Base-by-base conservation (phyloP, 2,113 vertebrate genomes). In the Cephalopholis sonnerati region DNA sequence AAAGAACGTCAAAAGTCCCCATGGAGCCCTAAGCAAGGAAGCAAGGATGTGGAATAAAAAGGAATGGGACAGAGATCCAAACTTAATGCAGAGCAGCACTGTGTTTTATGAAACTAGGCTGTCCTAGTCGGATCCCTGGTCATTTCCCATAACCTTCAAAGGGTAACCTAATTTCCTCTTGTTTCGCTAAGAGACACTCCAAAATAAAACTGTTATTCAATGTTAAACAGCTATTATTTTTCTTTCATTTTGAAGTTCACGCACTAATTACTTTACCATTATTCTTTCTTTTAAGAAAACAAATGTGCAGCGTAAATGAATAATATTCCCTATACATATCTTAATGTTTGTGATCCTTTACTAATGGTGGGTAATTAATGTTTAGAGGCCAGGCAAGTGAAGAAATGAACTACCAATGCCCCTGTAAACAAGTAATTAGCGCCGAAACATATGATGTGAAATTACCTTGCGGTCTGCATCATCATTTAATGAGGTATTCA, bases 321-420 rank as follows among this genome's bases (percentile, higher is more conserved):
- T 55, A 62, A 77, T 68, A 66, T 81, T 66, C 58, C 41, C 55
- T 55, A 32, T 48, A 62, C n/a, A 70, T 74, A 79, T 77, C 64
- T 36, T 64, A 80, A 83, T 83, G 74, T 76, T 67, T 74, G 59
- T 79, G 84, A 87, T 87, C 65, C 82, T 74, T 82, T 61, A 74
- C 80, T 90, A 92, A 90, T 92, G 86, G 62, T 74, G 66, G 74
- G 79, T 89, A 87, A 90, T 91, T 86, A 80, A 77, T 69, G 59
- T 84, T 87, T 66, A 29, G 77, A 84, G 54, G 69, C 79, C 17
- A 64, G 11, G 54, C 61, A 58, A 82, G 50, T 72, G n/a, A 70
- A 77, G 36, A 41, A 79, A 61, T 79, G 61, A 72, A 63, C 63
- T 32, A 57, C 24, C 51, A 74, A 67, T 86, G 74, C 46, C 69